Percentiles rank a stretch among this genome's conserved stretches.
phyloP scores from a whole-genome alignment of 2,888 invertebrate genomes.

The Luffia ferchaultella region DNA sequence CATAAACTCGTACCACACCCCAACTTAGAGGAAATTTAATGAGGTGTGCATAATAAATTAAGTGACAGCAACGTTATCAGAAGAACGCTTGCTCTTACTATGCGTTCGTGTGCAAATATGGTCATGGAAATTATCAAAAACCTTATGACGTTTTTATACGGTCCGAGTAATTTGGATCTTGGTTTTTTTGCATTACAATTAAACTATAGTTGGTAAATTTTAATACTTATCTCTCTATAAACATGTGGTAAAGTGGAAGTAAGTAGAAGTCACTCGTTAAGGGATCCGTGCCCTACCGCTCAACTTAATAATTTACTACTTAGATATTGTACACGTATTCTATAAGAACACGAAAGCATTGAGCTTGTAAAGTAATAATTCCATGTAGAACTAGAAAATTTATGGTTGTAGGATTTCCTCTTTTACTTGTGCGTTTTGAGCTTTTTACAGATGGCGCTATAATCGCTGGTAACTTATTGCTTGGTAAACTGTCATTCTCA shows the following conservation, averaged over 20 bases:
- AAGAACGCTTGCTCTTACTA: not conserved
- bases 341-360: too few species aligned
- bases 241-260: not conserved
- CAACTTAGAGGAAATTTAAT: not conserved
- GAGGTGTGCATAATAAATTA: not conserved
- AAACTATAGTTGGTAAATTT: not conserved
- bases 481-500: too few species aligned
- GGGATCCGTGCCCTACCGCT: too few species aligned
- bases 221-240: not conserved
- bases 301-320: too few species aligned
- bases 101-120: not conserved
- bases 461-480: too few species aligned
- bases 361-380: too few species aligned
- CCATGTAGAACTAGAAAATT: too few species aligned
- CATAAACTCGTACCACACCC: not conserved
- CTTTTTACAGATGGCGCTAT: too few species aligned
- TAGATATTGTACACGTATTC: too few species aligned
- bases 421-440: too few species aligned
- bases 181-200: not conserved
- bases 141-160: not conserved
- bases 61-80: not conserved
- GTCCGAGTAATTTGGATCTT: not conserved
- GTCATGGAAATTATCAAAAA: not conserved
- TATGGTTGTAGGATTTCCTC: too few species aligned
- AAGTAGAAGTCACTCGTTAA: too few species aligned